phyloP scores from a whole-genome alignment of 2,888 invertebrate species.

The Megaustenia siamemsis region DNA sequence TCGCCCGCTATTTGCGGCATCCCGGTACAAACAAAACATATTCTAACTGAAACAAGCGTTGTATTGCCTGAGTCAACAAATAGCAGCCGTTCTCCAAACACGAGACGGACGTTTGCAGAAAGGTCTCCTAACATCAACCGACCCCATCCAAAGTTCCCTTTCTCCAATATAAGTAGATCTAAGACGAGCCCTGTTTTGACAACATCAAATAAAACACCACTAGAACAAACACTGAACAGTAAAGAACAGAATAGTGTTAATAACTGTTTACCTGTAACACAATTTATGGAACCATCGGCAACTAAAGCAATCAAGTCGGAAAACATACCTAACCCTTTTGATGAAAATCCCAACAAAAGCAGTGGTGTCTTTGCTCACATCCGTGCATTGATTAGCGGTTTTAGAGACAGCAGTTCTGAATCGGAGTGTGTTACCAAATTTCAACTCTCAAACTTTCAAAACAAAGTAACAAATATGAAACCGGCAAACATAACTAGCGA shows the following conservation, averaged over 20 bases:
- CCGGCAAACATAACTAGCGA: background rate
- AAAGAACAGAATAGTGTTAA: background rate
- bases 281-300: background rate
- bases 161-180: background rate
- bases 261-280: too few species aligned
- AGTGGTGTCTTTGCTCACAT: conserved; percentile 36
- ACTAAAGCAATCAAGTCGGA: background rate
- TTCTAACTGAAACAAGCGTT: background rate
- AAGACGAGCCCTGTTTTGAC: background rate
- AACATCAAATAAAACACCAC: background rate
- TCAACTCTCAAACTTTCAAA: background rate
- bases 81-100: background rate
- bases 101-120: background rate
- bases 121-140: background rate
- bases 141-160: background rate
- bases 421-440: background rate
- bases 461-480: background rate
- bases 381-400: conserved; percentile 26
- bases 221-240: too few species aligned
- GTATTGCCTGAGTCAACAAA: background rate
- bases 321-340: background rate
- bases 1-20: background rate
- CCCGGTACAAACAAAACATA: background rate
- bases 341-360: background rate
- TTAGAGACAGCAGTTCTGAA: conserved; percentile 28